Base-by-base conservation (phyloP, 2,113 vertebrate genomes). In the Protomyctophum bolini region DNA sequence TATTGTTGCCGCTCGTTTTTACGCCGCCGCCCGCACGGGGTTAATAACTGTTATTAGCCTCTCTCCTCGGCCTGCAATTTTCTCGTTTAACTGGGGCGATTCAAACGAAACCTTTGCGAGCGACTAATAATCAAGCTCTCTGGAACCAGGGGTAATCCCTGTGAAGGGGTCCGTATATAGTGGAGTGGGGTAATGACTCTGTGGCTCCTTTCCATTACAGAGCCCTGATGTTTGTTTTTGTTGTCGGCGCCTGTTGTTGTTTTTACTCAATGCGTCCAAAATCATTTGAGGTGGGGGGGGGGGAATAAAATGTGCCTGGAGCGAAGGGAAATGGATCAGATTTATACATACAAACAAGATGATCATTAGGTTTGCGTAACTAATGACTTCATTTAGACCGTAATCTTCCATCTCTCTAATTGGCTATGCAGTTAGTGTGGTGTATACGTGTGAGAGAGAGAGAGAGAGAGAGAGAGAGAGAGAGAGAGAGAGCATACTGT, bases 11-110 rank as follows among this genome's bases (percentile, higher is more conserved):
- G 85, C 87, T 92, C 89, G 2, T 33, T 90, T 92, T 91, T 88
- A 92, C 84, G 87, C 87, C 77, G 86, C 84, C 90, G 89, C 91
- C 93, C 87, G 86, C 84, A 84, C 91, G 90, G 93, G 93, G 93
- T 94, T 94, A 94, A 94, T 93, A 93, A 93, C 90, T 88, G 90
- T 93, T 92, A 94, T 94, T 94, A 94, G 92, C 93, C 93, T 91
- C 91, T 92, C 93, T 93, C 91, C 86, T 90, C 91, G 84, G 91
- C 91, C 90, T 85, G 90, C 92, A 91, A 92, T n/a, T 93, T 94
- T 92, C 91, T 92, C 88, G 87, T 93, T 92, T 92, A 92, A 93
- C 91, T 87, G 88, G 92, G 92, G 91, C 90, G 89, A 90, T 93
- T 92, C 88, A 90, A 91, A 91, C 88, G 82, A 92, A 91, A 91